Evolutionary conservation across 2,113 vertebrate genomes (phyloP), one percentile per base, ranked within the genome.

Genomic region (Clarias gariepinus): DNA sequence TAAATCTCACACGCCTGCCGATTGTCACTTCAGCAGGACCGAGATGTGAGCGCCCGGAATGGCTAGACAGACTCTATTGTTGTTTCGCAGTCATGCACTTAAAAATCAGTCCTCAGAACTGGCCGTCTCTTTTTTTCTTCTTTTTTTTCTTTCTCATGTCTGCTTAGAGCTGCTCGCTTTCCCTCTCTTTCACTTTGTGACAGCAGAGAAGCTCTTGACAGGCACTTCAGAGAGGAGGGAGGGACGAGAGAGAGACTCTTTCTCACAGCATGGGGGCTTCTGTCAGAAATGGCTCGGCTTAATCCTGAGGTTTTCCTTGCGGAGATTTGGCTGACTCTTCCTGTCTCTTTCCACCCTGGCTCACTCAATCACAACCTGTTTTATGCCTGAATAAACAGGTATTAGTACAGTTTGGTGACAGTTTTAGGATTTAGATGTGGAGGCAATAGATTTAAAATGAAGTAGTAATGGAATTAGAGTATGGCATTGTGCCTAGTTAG

Each of bases 101-200:
- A 76, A 86, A 89, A 89, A 85, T 76, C 80, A 79, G 76, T 88
- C 73, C 77, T 79, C 81, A 87, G 85, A 85, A 87, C 91, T 92
- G 83, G 87, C 88, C 36, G 80, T 80, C 69, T 88, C 81, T 82
- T 25, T 78, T 85, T 79, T 28, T 30, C 3, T 36, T 5, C 3
- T 41, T 5, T 41, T 82, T 28, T 78, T 86, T 79, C 21, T 23
- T 61, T 64, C 53, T 82, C 87, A 85, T 87, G 87, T 66, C 83
- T 85, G 89, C 73, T 80, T 77, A 47, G 77, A 55, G 86, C 74
- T 85, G 71, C 87, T 86, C 73, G 13, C 30, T 86, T 69, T 78
- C 36, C 89, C 63, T 60, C 68, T 69, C 30, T 69, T 19, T 33
- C 71, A 47, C 19, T 74, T 86, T 80, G 69, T 88, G 84, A 88